Base-by-base conservation (phyloP, 2,113 vertebrate species). In the Zeus faber region DNA sequence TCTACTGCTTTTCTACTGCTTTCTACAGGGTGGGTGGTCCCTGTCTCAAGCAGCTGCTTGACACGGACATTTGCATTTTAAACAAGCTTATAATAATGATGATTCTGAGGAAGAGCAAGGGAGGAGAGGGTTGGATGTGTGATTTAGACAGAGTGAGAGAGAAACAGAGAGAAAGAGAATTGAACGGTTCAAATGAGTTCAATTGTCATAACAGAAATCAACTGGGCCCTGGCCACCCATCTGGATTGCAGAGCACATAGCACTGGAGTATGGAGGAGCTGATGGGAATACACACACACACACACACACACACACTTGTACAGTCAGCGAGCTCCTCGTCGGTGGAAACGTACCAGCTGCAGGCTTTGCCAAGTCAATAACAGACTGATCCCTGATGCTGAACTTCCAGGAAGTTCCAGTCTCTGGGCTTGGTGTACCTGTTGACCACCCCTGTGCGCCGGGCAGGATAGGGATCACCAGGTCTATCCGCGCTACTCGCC, bases 11-110 rank as follows among this genome's bases (percentile, higher is more conserved):
- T n/a, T n/a, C n/a, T n/a, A n/a, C n/a, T n/a, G n/a, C n/a, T n/a
- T n/a, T n/a, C n/a, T n/a, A n/a, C n/a, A n/a, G n/a, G n/a, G n/a
- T 84, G 82, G 84, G 82, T 88, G 84, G 82, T 59, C 87, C 70
- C 39, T 50, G 52, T 66, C 67, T 29, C 29, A 63, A 43, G 56
- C 67, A 78, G 56, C 76, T 77, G 67, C 72, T 80, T 37, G 54
- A 58, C 66, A 77, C 70, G 63, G 20, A 56, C 67, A 84, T 85
- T 86, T 72, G 57, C 70, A 87, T 83, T 83, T 78, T 66, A 74
- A 81, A 81, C 62, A 72, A 72, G 50, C 66, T 70, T 71, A 69
- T 80, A 79, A 57, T 46, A 67, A 64, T 39, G 60, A 80, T 69
- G 54, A 18, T 48, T 56, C 1, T 29, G 51, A 59, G 54, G 49